Percentiles rank a stretch among this genome's conserved stretches.
Evolutionary conservation across 2,113 vertebrate species (phyloP).

Genomic region (Actenoides lindsayi): DNA sequence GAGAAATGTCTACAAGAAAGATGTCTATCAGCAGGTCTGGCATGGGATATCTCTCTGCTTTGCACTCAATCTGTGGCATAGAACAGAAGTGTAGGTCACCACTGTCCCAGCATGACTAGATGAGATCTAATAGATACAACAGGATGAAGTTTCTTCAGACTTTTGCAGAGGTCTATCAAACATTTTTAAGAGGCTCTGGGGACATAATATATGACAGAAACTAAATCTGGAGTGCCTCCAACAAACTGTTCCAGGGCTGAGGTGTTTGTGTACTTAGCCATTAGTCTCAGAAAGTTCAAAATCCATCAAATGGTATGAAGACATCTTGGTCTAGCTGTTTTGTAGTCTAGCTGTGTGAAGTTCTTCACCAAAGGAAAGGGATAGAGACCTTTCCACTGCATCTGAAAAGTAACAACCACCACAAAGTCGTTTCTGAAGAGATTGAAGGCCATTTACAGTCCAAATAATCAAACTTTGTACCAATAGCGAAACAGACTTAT

Average conservation of each 20-base stretch:
- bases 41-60: background rate
- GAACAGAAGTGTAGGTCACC: background rate
- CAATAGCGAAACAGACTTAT: background rate
- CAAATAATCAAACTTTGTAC: background rate
- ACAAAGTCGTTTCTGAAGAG: background rate
- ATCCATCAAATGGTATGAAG: background rate
- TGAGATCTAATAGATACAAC: background rate
- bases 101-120: background rate
- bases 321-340: background rate
- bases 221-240: background rate
- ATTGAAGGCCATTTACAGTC: background rate
- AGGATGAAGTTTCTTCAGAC: background rate
- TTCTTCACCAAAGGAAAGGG: background rate
- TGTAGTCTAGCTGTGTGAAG: background rate
- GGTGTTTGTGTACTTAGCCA: background rate
- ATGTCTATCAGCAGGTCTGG: background rate
- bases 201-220: background rate
- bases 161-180: background rate
- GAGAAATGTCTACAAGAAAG: background rate
- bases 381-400: background rate
- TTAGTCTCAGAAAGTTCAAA: background rate
- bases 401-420: background rate
- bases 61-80: rapidly evolving
- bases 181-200: background rate
- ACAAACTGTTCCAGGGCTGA: background rate